Conservation (phyloP, 2,113 vertebrate species). For the Bubalus kerabau region DNA sequence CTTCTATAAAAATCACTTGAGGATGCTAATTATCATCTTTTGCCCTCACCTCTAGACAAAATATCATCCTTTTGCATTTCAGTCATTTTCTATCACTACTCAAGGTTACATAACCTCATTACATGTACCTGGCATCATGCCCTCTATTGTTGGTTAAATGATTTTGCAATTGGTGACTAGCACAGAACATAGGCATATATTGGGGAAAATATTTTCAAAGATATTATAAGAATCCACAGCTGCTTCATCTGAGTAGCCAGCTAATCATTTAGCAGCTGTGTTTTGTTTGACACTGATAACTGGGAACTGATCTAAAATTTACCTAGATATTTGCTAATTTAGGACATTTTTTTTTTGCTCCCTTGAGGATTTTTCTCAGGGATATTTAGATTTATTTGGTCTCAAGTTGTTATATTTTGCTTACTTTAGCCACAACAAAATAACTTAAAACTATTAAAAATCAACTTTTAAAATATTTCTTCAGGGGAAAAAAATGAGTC, state of each 20-base stretch:
- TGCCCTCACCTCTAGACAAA: neutral
- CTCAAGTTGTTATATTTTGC: conserved; percentile 6
- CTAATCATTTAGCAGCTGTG: neutral
- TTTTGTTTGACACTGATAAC: conserved; percentile 10
- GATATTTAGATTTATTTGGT: conserved; percentile 14
- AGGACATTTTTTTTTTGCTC: neutral
- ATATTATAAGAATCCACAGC: neutral
- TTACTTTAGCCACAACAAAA: conserved; percentile 39
- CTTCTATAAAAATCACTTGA: neutral
- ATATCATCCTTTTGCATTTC: neutral
- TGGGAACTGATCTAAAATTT: conserved; percentile 7
- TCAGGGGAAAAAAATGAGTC: neutral
- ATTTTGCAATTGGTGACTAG: neutral
- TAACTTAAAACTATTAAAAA: conserved; percentile 34
- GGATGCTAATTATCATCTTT: neutral
- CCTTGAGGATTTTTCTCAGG: conserved; percentile 22
- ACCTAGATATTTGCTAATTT: neutral
- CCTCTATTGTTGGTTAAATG: neutral
- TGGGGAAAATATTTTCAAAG: neutral
- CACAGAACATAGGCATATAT: neutral
- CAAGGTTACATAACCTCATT: neutral
- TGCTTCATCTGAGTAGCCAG: conserved; percentile 33
- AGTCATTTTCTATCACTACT: neutral
- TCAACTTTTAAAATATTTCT: neutral
- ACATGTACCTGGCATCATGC: neutral